Conservation (phyloP, 2,888 invertebrate genomes). For the Chaitophorus viminalis region DNA sequence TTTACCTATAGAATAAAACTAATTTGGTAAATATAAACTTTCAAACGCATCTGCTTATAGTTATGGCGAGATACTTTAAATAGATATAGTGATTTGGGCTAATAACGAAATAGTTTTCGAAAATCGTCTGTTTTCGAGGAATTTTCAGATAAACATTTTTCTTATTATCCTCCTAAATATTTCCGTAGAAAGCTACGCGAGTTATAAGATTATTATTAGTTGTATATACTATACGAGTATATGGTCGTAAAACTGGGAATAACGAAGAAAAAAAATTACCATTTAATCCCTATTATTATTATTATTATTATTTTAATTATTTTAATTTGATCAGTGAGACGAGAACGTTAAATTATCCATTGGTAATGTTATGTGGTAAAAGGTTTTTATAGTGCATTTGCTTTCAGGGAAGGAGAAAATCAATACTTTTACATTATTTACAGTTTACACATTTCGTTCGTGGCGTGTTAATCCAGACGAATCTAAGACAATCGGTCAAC, state of each 20-base stretch:
- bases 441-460: not conserved
- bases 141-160: not conserved
- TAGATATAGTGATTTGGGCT: not conserved
- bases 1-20: not conserved
- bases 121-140: not conserved
- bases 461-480: not conserved
- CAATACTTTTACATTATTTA: not conserved
- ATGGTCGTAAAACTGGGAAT: not conserved
- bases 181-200: not conserved
- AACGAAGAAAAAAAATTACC: not conserved
- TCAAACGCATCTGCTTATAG: not conserved
- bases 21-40: not conserved
- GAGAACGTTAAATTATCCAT: not conserved
- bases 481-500: not conserved
- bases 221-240: not conserved
- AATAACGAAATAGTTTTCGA: not conserved
- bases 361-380: not conserved
- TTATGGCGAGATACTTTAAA: not conserved
- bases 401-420: not conserved
- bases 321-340: conserved; percentile 2
- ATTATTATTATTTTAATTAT: not conserved
- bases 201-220: not conserved
- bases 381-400: no score
- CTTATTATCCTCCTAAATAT: not conserved
- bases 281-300: not conserved